Evolutionary conservation across 1,140 invertebrate genomes (phyloP), one percentile per base, ranked within the genome.

Genomic region (Palaemon carinicauda): DNA sequence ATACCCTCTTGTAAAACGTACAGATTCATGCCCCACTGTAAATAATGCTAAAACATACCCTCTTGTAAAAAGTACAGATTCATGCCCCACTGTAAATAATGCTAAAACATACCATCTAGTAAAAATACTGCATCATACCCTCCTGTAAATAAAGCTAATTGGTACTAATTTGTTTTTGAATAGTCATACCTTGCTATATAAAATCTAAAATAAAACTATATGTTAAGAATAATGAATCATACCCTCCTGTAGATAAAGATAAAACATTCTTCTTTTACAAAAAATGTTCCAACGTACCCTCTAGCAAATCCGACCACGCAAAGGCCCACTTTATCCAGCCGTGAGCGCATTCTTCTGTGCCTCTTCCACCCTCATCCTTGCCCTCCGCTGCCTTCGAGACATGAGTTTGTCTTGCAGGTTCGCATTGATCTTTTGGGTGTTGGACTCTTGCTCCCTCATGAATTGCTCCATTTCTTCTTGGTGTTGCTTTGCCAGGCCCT

Each of bases 371-470:
- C 73, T 89, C 4, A 84, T 83, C 21, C 84, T 75, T 19, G 89
- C 89, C 31, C 89, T 60, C 4, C 88, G 73, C 41, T 88, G 83
- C 56, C 89, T 56, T n/a, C 89, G 27, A 0, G 80, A 54, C 51
- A 87, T 82, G 15, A 89, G 69, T 52, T 89, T 89, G 27, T 85
- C 81, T 74, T 89, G 83, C 0, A 89, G 80, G 80, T 69, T 88
- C 15, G 85, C 89, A 9, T 80, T 74, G 65, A 88, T 88, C 12
- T 80, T 75, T 19, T 71, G 74, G 24, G 86, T 54, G 56, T 88
- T 88, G 19, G 15, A 75, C 29, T 88, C 87, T 33, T 89, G 89
- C 21, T 88, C 89, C 24, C 41, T 80, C 60, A 86, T 82, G 81
- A 87, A 89, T n/a, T 50, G 54, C 15, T 89, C 54, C 73, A 89